Percentiles rank a stretch among this genome's conserved stretches.
phyloP scores from a whole-genome alignment of 2,797 vertebrate genomes.

The Chrosomus eos region DNA sequence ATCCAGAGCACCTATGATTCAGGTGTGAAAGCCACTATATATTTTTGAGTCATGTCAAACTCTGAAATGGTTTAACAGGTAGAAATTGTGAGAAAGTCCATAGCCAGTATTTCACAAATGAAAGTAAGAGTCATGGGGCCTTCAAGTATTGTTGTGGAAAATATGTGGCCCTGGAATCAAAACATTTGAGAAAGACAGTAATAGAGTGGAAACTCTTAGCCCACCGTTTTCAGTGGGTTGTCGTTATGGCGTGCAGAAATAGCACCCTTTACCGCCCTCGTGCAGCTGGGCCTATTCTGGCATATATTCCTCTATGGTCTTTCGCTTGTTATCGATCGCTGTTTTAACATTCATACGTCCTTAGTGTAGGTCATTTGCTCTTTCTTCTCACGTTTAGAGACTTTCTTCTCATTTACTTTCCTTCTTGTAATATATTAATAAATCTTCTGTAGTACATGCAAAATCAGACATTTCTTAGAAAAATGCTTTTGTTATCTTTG shows the following conservation, averaged over 20 bases:
- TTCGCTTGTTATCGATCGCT: constrained; percentile 40
- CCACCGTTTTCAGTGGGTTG: neutral
- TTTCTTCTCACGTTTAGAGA: neutral
- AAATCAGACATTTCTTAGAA: neutral
- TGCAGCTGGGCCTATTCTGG: constrained; percentile 4
- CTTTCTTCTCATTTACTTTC: neutral
- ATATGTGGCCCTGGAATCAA: neutral
- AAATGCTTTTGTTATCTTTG: constrained; percentile 28
- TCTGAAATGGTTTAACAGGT: too few relatives aligned
- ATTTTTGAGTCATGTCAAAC: too few relatives aligned
- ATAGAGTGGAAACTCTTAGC: constrained; percentile 2
- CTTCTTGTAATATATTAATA: constrained; percentile 17
- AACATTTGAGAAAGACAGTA: neutral
- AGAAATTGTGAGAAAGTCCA: too few relatives aligned
- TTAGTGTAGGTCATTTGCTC: neutral
- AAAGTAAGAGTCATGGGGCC: neutral
- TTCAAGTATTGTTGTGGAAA: too few relatives aligned
- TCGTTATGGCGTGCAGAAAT: neutral
- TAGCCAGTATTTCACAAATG: too few relatives aligned
- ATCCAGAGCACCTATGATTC: too few relatives aligned
- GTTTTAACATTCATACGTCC: constrained; percentile 23
- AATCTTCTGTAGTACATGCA: constrained; percentile 1
- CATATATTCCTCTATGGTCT: constrained; percentile 25
- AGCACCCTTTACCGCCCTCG: neutral
- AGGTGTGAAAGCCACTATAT: too few relatives aligned